Conservation (phyloP, 1,140 invertebrate genomes). For the Heliconius melpomene region DNA sequence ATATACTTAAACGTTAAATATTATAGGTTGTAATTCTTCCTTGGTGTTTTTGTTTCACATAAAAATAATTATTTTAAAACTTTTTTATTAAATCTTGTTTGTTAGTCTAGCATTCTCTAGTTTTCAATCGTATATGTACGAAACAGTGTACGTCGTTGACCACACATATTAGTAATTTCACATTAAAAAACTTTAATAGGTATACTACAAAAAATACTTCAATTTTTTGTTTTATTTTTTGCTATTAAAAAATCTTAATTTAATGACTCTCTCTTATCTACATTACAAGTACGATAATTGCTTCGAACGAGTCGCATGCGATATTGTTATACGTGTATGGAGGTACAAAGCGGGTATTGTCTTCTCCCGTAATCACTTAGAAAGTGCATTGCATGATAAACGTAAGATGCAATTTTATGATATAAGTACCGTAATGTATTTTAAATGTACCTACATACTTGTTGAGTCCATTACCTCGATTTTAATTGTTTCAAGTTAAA, state of each 20-base stretch:
- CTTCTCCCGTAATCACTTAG: constrained; percentile 38
- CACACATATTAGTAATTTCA: too few relatives aligned
- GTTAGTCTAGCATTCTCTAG: too few relatives aligned
- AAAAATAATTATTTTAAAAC: too few relatives aligned
- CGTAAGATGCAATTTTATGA: constrained; percentile 31
- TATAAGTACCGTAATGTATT: constrained; percentile 23
- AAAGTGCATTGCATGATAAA: constrained; percentile 45
- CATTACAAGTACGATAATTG: constrained; percentile 7
- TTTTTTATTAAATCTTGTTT: too few relatives aligned
- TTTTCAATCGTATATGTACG: too few relatives aligned
- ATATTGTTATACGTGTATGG: neutral
- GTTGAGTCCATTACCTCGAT: neutral
- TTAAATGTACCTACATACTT: neutral
- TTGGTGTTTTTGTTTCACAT: too few relatives aligned
- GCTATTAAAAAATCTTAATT: neutral
- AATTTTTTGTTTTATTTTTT: neutral
- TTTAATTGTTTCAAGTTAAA: neutral
- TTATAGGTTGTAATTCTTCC: too few relatives aligned
- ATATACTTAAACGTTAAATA: neutral
- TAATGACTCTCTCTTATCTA: neutral
- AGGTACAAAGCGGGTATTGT: constrained; percentile 46
- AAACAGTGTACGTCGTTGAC: too few relatives aligned
- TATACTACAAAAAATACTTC: neutral
- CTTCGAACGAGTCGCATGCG: neutral
- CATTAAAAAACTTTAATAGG: neutral